Evolutionary conservation across 2,888 invertebrate genomes (phyloP), one percentile per base, ranked within the genome.

Genomic region (Agrotis ipsilon): DNA sequence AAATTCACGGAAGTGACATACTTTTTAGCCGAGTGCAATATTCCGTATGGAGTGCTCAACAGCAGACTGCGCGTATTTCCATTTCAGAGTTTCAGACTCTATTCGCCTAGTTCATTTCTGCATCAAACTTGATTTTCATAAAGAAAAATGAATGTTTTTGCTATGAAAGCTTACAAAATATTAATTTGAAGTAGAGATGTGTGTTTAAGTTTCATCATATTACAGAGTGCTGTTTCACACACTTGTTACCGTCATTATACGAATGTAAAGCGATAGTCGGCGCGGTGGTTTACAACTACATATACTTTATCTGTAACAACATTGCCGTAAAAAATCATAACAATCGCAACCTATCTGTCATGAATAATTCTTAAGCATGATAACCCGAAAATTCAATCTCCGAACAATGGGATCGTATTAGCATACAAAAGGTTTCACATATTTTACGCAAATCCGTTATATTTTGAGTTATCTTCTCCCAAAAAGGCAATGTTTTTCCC

Each of bases 371-470:
- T 94, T 93, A 92, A 92, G 92, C 90, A 91, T 93, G 93, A 93
- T 94, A 93, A 92, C 94, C 94, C 91, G 91, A 93, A 94, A 94
- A 95, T 96, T 95, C 96, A 96, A 96, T 96, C 95, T 94, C 92
- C 94, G 94, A 94, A 95, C 95, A 95, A 96, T 95, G 92, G 94
- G 92, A 94, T 94, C 93, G 91, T 94, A 96, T 96, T 96, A 96
- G 94, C 96, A 96, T 96, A 96, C 94, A 96, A 95, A 96, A 95
- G 95, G 95, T 93, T 95, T 94, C 95, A 95, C 94, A 96, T 95
- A 96, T 96, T 94, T 95, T 94, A 95, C 94, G 94, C 92, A 94
- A 93, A 95, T 94, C 94, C 94, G 94, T 93, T 94, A 93, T 94
- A 94, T 94, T 94, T 94, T 94, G 94, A 94, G 94, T 94, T 94